Evolutionary conservation across 2,113 vertebrate species (phyloP), one percentile per base, ranked within the genome.

Genomic region (Bambusicola thoracicus): DNA sequence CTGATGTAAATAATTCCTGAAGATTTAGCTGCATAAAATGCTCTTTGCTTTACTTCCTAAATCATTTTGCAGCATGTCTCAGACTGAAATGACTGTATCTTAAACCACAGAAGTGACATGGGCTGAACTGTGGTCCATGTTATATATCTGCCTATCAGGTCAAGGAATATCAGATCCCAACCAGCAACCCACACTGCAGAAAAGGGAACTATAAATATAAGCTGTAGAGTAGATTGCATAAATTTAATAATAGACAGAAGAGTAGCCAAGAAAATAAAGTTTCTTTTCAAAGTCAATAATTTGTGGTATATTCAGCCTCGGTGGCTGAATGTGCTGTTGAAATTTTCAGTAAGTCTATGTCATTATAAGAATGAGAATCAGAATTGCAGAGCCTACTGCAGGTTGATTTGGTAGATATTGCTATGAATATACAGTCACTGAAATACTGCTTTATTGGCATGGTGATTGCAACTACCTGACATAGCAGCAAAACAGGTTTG

Each of bases 281-380:
- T 81, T 80, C 3, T 82, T 90, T 81, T 51, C 70, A 85, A 94
- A 92, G 90, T n/a, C 68, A 94, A 4, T 86, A 96, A 90, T 7
- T 16, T 81, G 29, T 53, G 78, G 20, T 40, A 91, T 87, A 92
- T 94, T 97, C 66, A 94, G 34, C 86, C 78, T 85, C 62, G 73
- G 59, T 69, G 36, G 8, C 32, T 81, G 74, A 92, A 88, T 58
- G 48, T 24, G 49, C 22, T 86, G 27, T 79, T 86, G 73, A 93
- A 77, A 87, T 65, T 92, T 91, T 66, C 56, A 79, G 30, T 49
- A 90, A 38, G 77, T 91, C 12, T 85, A n/a, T 94, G 63, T 93
- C 89, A 74, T 61, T 82, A 78, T 73, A 88, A 91, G 49, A 93
- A 40, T 0, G 3, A 61, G 34, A 93, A 74, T 89, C 30, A 83